Evolutionary conservation across 2,888 invertebrate species (phyloP), one percentile per base, ranked within the genome.

Genomic region (Meta bourneti): DNA sequence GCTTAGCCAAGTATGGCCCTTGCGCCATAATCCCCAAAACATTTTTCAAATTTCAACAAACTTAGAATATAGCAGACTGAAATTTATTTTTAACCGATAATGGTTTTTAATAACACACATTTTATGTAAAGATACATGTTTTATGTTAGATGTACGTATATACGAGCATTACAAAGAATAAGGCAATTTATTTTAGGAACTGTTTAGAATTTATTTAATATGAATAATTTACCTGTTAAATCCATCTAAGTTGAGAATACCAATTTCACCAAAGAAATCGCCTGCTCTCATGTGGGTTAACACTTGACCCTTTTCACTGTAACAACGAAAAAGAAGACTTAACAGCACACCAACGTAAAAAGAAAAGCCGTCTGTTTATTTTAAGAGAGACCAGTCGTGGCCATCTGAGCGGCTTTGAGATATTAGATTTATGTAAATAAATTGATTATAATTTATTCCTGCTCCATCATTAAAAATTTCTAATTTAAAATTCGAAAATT

Each of bases 241-340:
- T 34, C 99, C 98, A 94, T 99, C 99, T 90, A 99, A 96, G 95
- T 99, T 99, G 7, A 99, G 96, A 93, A 99, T 99, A 51, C 99
- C 99, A 94, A 99, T 99, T 96, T 99, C 99, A 0, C 99, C 99
- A 94, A 99, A 99, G 96, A 99, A 99, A 95, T 99, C 99, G 0
- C 99, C 99, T 0, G 99, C 98, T 94, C 98, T 98, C 98, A 99
- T 98, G 48, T 98, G 98, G 0, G 98, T 98, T 72, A 99, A 95
- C 4, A 99, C 98, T 94, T 97, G 96, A 0, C 98, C 98, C 11
- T 97, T 97, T 94, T 99, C 99, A 94, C 98, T 99, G 82, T 34
- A 80, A 90, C 1, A 51, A 52, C 80, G 69, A 20, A 20, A 83
- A 13, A 54, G 20, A 11, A 19, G 34, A 82, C 34, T 61, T n/a